Conservation (phyloP, 92 coral and sea anemone species). For the Zoanthus gigantus region DNA sequence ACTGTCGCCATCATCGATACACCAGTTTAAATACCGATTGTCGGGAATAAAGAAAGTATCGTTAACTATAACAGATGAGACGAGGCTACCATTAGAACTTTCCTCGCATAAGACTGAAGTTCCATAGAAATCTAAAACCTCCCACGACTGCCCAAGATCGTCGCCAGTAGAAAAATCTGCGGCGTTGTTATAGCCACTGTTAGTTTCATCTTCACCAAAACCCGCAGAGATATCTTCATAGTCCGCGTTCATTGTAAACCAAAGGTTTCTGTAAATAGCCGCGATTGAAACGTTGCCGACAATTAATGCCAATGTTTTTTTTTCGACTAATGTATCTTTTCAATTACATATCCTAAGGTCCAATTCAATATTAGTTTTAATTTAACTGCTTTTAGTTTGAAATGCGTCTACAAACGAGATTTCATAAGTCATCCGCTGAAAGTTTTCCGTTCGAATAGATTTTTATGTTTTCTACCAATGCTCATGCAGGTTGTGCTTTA, state of each 20-base stretch:
- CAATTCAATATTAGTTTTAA: too few relatives aligned
- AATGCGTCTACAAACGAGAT: too few relatives aligned
- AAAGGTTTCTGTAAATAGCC: too few relatives aligned
- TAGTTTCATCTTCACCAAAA: background rate
- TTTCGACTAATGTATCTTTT: too few relatives aligned
- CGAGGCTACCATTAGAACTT: slow-evolving; percentile 2
- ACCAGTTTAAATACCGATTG: slow-evolving; percentile 5
- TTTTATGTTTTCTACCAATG: too few relatives aligned
- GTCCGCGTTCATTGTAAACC: background rate
- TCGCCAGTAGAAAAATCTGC: background rate
- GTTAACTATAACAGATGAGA: background rate
- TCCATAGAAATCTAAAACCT: slow-evolving; percentile 17
- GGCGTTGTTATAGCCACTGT: background rate
- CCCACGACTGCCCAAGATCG: background rate
- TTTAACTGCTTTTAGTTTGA: too few relatives aligned
- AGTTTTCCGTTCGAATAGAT: too few relatives aligned
- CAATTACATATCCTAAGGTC: too few relatives aligned
- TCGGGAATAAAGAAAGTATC: background rate
- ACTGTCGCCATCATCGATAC: background rate
- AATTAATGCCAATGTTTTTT: too few relatives aligned
- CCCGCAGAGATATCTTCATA: background rate
- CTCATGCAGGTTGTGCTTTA: too few relatives aligned
- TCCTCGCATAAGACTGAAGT: slow-evolving; percentile 21
- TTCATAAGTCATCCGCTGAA: too few relatives aligned
- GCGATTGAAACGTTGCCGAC: too few relatives aligned